Conservation (phyloP, 2,888 invertebrate genomes). For the Saturnia japonica region DNA sequence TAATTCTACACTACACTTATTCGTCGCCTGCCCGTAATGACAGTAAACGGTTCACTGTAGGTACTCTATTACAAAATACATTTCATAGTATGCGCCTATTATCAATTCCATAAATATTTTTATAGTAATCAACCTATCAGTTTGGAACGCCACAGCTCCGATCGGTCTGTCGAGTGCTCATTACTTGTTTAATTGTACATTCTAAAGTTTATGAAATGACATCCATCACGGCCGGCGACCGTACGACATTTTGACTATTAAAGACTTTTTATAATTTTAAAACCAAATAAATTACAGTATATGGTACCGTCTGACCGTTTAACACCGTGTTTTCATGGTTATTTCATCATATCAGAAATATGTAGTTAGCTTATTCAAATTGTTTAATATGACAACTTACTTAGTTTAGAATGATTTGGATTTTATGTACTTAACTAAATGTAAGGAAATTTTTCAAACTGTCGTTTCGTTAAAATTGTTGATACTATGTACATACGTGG, state of each 20-base stretch:
- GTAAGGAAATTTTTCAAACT: neutral
- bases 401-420: neutral
- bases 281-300: conserved; percentile 25
- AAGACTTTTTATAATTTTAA: conserved; percentile 28
- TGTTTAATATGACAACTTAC: conserved; percentile 8
- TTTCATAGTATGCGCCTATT: conserved; percentile 38
- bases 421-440: conserved; percentile 1
- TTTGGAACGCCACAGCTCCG: conserved; percentile 64
- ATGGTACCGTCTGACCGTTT: conserved; percentile 21
- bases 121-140: conserved; percentile 71
- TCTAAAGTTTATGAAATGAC: conserved; percentile 62
- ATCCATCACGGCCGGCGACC: conserved; percentile 48
- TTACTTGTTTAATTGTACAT: conserved; percentile 61
- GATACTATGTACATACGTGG: neutral
- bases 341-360: conserved; percentile 18
- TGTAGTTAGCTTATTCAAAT: conserved; percentile 15
- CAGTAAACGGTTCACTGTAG: conserved; percentile 32
- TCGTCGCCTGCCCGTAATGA: conserved; percentile 26
- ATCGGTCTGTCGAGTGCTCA: conserved; percentile 49
- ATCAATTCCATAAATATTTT: conserved; percentile 70
- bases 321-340: conserved; percentile 19
- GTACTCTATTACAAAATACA: conserved; percentile 45
- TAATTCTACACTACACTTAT: conserved; percentile 11
- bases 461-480: neutral
- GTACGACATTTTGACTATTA: conserved; percentile 29